Evolutionary conservation across 2,113 vertebrate genomes (phyloP).

Genomic region (Tonatia bakeri): DNA sequence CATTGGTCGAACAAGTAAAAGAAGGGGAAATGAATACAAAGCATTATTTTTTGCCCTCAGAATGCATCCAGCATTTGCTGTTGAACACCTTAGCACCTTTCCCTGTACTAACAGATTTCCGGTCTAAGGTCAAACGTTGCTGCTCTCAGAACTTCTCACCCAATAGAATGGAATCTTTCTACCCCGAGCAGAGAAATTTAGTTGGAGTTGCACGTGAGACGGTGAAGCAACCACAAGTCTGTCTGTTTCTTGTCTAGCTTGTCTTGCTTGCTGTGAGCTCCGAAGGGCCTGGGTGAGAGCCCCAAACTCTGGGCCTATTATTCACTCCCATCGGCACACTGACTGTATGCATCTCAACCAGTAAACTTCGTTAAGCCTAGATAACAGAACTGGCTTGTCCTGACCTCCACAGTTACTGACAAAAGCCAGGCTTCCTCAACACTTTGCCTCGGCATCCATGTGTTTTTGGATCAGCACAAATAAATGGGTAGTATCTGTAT

Average conservation of each 20-base stretch:
- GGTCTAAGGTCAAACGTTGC: not conserved
- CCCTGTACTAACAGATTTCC: not conserved
- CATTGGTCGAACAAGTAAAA: not conserved
- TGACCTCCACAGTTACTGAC: not conserved
- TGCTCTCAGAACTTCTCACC: not conserved
- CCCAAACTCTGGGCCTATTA: not conserved
- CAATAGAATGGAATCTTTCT: not conserved
- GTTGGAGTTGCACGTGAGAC: not conserved
- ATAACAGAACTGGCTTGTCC: not conserved
- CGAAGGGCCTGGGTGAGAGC: not conserved
- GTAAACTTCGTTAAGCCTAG: not conserved
- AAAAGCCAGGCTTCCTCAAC: too few species aligned
- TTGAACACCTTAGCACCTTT: not conserved
- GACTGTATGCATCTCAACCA: not conserved
- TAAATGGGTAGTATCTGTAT: not conserved
- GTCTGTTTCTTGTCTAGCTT: not conserved
- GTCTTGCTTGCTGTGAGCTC: not conserved
- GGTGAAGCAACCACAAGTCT: not conserved
- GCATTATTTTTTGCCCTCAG: not conserved
- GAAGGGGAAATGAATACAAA: not conserved
- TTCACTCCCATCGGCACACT: not conserved
- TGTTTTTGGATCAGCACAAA: not conserved
- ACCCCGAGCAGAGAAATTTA: not conserved
- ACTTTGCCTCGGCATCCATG: not conserved
- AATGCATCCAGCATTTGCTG: not conserved